Conservation (phyloP, 2,113 vertebrate genomes). For the Toxostoma redivivum region DNA sequence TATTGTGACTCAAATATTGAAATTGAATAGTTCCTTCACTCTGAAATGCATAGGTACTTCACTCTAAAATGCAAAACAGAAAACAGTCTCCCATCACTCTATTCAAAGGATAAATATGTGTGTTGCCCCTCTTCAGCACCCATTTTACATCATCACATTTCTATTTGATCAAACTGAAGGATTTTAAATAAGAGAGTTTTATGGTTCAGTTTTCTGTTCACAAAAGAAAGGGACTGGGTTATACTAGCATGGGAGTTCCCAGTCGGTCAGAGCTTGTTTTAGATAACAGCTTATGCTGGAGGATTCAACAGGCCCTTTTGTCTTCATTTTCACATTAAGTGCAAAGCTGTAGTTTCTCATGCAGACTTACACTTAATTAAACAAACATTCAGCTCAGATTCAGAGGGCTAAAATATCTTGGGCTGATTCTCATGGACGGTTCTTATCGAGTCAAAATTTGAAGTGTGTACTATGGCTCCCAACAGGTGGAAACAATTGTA, state of each 20-base stretch:
- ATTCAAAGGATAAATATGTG: not conserved
- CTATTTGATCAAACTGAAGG: not conserved
- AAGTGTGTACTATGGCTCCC: not conserved
- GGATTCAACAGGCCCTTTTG: not conserved
- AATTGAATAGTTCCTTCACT: not conserved
- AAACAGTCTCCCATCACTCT: not conserved
- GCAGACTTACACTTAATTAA: not conserved
- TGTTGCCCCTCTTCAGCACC: not conserved
- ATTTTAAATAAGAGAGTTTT: not conserved
- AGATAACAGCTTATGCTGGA: not conserved
- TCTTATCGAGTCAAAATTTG: not conserved
- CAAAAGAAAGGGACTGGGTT: not conserved
- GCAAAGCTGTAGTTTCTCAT: not conserved
- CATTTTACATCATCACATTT: not conserved
- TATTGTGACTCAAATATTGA: not conserved
- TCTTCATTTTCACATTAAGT: not conserved
- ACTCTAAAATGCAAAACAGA: not conserved
- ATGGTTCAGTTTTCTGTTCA: not conserved
- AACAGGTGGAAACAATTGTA: not conserved
- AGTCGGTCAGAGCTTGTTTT: not conserved
- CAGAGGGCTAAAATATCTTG: not conserved
- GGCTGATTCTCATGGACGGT: not conserved
- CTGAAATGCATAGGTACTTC: not conserved
- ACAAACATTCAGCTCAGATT: not conserved
- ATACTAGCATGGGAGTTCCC: not conserved